These are phyloP conservation scores for Dynastes hyllus DNA, from an alignment of 2,888 invertebrate genomes.

Conservation along the genomic window DNA sequence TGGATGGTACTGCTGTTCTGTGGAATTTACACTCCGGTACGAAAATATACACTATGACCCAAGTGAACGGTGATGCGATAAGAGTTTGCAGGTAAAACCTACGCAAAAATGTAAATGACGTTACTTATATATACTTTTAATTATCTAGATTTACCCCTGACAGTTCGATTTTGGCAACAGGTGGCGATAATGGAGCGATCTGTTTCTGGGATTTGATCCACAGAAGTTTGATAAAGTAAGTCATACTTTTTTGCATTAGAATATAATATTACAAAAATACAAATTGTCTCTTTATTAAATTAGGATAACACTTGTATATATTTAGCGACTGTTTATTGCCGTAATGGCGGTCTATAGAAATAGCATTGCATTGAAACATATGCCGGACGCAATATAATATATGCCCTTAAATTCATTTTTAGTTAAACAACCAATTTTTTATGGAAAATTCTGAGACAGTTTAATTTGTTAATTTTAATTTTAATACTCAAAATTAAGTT, in stretches of 20 bases:
- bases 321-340: too few relatives aligned
- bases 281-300: too few relatives aligned
- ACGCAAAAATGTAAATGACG: conserved; percentile 17
- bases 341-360: too few relatives aligned
- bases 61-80: conserved; percentile 79
- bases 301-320: too few relatives aligned
- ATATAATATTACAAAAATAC: too few relatives aligned
- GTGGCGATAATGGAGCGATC: conserved; percentile 82
- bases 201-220: conserved; percentile 81
- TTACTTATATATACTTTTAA: background rate
- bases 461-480: too few relatives aligned
- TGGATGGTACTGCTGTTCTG: conserved; percentile 81
- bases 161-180: conserved; percentile 78
- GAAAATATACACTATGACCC: conserved; percentile 77
- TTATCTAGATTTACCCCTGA: conserved; percentile 76
- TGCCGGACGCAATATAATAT: too few relatives aligned
- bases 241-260: background rate
- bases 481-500: too few relatives aligned
- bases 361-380: too few relatives aligned
- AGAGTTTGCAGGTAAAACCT: conserved; percentile 73
- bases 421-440: too few relatives aligned
- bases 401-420: too few relatives aligned
- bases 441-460: too few relatives aligned
- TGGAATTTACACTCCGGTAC: conserved; percentile 79
- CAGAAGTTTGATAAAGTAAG: conserved; percentile 76